A percentile compares a stretch with the other conserved stretches of the same genome.
Conservation (phyloP, 2,888 invertebrate species). For the Dexiosoma caninum region DNA sequence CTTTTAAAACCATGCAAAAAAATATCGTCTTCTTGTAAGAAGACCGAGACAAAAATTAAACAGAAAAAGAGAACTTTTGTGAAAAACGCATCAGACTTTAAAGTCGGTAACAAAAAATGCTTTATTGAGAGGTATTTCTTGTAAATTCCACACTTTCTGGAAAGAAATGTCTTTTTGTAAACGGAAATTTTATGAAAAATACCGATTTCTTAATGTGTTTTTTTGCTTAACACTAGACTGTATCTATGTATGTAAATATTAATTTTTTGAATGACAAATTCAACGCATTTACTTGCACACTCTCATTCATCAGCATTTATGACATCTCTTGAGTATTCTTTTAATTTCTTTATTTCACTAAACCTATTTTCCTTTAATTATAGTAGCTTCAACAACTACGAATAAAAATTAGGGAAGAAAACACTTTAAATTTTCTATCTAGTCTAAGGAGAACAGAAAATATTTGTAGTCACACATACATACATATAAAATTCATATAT, state of each 20-base stretch:
- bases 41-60: too few species aligned
- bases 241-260: too few species aligned
- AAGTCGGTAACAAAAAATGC: too few species aligned
- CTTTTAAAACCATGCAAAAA: too few species aligned
- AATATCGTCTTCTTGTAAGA: too few species aligned
- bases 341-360: neutral
- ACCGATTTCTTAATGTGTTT: too few species aligned
- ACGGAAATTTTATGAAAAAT: too few species aligned
- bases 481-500: neutral
- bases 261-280: neutral
- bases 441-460: constrained; percentile 6
- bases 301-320: neutral
- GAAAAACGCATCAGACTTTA: too few species aligned
- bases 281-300: neutral
- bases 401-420: neutral
- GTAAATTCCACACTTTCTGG: too few species aligned
- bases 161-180: too few species aligned
- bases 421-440: neutral
- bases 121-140: too few species aligned
- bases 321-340: neutral
- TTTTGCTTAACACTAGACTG: neutral
- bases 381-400: neutral
- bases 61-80: too few species aligned
- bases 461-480: neutral
- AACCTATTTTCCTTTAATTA: neutral